Conservation (phyloP, 2,113 vertebrate genomes). For the Prunella himalayana region DNA sequence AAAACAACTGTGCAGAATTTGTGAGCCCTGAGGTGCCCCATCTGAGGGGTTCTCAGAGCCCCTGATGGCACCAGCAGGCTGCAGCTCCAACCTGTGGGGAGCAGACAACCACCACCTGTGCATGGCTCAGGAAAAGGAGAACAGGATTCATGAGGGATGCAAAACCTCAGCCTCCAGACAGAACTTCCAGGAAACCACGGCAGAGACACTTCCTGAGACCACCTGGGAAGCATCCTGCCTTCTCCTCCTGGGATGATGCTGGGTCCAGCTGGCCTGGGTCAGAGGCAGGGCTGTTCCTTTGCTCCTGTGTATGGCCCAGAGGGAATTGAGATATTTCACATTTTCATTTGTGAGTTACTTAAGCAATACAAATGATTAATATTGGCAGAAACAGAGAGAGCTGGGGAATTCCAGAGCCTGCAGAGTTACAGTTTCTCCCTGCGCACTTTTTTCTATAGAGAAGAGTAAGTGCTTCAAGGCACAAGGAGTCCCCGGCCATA, state of each 20-base stretch:
- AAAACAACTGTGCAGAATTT: neutral
- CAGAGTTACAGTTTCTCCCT: neutral
- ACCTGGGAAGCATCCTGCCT: neutral
- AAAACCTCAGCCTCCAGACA: neutral
- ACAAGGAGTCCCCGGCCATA: neutral
- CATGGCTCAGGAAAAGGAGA: neutral
- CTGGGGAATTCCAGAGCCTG: neutral
- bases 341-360: neutral
- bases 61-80: neutral
- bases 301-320: fast-evolving
- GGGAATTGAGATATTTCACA: neutral
- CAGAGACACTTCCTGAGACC: neutral
- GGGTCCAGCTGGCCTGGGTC: neutral
- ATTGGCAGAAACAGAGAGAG: neutral
- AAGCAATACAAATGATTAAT: neutral
- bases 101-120: fast-evolving
- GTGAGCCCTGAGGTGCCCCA: neutral
- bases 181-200: neutral
- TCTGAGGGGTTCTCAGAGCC: neutral
- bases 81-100: neutral
- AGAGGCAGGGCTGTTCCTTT: neutral
- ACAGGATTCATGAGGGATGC: neutral
- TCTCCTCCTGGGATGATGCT: fast-evolving
- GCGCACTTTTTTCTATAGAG: neutral
- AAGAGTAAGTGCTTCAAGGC: neutral